These are phyloP conservation scores for Chloroceryle amazona DNA, from an alignment of 2,797 vertebrate species.

Conservation along the genomic window DNA sequence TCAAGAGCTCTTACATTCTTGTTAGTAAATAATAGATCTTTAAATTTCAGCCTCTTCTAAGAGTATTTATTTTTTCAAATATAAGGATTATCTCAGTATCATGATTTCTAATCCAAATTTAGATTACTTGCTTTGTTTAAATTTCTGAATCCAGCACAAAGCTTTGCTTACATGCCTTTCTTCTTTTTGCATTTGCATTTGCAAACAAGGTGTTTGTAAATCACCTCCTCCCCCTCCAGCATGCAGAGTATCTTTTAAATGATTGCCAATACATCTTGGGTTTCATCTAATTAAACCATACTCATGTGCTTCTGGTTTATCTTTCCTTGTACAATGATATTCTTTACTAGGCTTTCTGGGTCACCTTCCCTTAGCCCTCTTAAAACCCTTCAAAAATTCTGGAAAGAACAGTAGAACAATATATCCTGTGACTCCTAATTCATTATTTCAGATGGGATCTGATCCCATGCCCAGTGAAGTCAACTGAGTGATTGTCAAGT, in stretches of 20 bases:
- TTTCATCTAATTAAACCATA: constrained; percentile 10
- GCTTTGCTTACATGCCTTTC: background rate
- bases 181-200: background rate
- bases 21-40: constrained; percentile 14
- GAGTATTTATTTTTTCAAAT: background rate
- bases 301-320: background rate
- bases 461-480: background rate
- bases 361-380: background rate
- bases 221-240: background rate
- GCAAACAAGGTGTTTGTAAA: background rate
- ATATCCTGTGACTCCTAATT: background rate
- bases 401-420: background rate
- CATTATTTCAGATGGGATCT: background rate
- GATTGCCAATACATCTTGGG: background rate
- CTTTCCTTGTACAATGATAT: background rate
- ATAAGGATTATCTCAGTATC: background rate
- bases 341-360: background rate
- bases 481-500: background rate
- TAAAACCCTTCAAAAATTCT: background rate
- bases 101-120: constrained; percentile 17
- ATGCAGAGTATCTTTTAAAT: background rate
- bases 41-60: background rate
- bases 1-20: background rate
- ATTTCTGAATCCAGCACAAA: background rate
- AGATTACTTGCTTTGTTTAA: background rate